Evolutionary conservation across 2,888 invertebrate genomes (phyloP).

Genomic region (Drosophila antonietae): DNA sequence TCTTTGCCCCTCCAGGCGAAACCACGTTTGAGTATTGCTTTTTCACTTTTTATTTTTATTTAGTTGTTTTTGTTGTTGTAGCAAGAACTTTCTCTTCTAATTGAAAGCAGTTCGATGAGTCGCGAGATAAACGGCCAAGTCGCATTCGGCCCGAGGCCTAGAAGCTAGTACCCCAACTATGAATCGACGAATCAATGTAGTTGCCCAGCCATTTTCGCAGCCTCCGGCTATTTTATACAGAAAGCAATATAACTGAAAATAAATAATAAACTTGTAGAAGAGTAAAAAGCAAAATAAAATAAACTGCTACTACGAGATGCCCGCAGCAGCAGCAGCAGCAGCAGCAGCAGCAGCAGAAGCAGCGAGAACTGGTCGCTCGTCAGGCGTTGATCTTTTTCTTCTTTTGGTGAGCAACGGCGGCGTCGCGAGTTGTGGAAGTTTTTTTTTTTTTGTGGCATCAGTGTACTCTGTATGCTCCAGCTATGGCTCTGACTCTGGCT

Average conservation of each 20-base stretch:
- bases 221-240: slow-evolving; percentile 63
- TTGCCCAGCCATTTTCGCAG: slow-evolving; percentile 55
- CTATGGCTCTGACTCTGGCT: slow-evolving; percentile 12
- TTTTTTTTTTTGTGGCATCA: slow-evolving; percentile 53
- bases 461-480: slow-evolving; percentile 16
- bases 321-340: slow-evolving; percentile 14
- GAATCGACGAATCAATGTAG: slow-evolving; percentile 61
- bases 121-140: slow-evolving; percentile 56
- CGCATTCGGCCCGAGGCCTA: slow-evolving; percentile 11
- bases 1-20: slow-evolving; percentile 43
- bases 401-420: slow-evolving; percentile 48
- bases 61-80: slow-evolving; percentile 40
- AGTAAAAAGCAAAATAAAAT: slow-evolving; percentile 21
- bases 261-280: slow-evolving; percentile 69
- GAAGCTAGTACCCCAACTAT: slow-evolving; percentile 56
- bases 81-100: slow-evolving; percentile 82
- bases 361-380: slow-evolving; percentile 73
- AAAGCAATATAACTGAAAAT: slow-evolving; percentile 52
- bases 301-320: slow-evolving; percentile 56
- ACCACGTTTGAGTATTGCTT: slow-evolving; percentile 41
- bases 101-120: slow-evolving; percentile 79
- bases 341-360: background rate
- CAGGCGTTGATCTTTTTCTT: slow-evolving; percentile 51
- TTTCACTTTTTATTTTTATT: slow-evolving; percentile 69
- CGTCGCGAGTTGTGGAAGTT: slow-evolving; percentile 44